These are phyloP conservation scores for Macquaria australasica DNA, from an alignment of 2,113 vertebrate genomes.

Conservation along the genomic window DNA sequence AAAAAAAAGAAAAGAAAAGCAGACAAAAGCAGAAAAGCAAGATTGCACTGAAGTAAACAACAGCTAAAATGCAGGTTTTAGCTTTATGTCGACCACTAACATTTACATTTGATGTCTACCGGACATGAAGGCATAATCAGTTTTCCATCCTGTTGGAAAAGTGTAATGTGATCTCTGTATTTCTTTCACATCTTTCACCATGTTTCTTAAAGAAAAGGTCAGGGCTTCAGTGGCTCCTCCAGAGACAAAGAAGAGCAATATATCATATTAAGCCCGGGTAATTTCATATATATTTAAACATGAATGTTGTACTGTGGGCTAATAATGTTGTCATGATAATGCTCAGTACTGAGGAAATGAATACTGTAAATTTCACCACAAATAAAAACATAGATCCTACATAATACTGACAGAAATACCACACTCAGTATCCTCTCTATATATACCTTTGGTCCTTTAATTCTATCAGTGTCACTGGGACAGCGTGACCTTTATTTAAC, in stretches of 20 bases:
- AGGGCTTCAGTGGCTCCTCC: not conserved
- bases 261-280: not conserved
- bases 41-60: not conserved
- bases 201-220: not conserved
- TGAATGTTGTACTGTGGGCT: not conserved
- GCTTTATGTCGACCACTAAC: no score
- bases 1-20: not conserved
- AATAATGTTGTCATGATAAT: not conserved
- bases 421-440: not conserved
- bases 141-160: not conserved
- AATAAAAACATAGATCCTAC: not conserved
- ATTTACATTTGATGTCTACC: no score
- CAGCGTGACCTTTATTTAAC: slow-evolving; percentile 53
- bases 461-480: slow-evolving; percentile 35
- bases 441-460: not conserved
- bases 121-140: no score
- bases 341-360: not conserved
- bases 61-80: not conserved
- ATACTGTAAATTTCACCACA: not conserved
- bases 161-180: not conserved
- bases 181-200: not conserved
- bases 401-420: not conserved
- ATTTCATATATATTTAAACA: not conserved
- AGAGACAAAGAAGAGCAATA: not conserved
- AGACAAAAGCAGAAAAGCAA: not conserved